Evolutionary conservation across 2,888 invertebrate genomes (phyloP), one percentile per base, ranked within the genome.

Genomic region (Drosophila sordidula): DNA sequence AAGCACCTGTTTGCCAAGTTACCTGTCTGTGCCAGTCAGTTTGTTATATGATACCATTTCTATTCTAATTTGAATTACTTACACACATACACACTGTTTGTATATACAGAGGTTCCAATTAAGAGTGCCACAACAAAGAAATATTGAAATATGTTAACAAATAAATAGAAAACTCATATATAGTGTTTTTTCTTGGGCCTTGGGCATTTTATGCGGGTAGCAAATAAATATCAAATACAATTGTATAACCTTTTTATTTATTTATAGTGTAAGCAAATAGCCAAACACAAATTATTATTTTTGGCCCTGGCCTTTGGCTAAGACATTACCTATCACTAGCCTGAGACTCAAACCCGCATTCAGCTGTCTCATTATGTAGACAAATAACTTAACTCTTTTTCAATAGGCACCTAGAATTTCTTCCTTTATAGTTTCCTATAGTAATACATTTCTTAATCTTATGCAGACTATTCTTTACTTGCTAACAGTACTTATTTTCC

Each of bases 11-110:
- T 41, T 39, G 1, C 50, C 50, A 62, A 45, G 70, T 55, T 65
- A 58, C 55, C 78, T 65, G 50, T 38, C 62, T 38, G 72, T 49
- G 64, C 42, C 75, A 64, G 57, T 59, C 80, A 29, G 50, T 56
- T 61, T 64, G 79, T 57, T 70, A 63, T 75, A 52, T 54, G 73
- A 81, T 80, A 66, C 47, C 47, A 25, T 9, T 18, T 54, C 39
- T 45, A 62, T 74, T 56, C 47, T 63, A 38, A 69, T 39, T 74
- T 50, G 2, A 41, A 47, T 39, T 56, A 39, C 18, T 36, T 50
- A 46, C 36, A 36, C 16, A 12, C 36, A 34, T 18, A 18, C 16
- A 36, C 9, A 29, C 41, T 0, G 8, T 39, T 39, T 42, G 18
- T 42, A 51, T 11, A 25, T 22, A 34, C 32, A 26, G 32, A 11